Percentiles rank a stretch among this genome's conserved stretches.
Conservation (phyloP, 2,888 invertebrate species). For the Macaria liturata region DNA sequence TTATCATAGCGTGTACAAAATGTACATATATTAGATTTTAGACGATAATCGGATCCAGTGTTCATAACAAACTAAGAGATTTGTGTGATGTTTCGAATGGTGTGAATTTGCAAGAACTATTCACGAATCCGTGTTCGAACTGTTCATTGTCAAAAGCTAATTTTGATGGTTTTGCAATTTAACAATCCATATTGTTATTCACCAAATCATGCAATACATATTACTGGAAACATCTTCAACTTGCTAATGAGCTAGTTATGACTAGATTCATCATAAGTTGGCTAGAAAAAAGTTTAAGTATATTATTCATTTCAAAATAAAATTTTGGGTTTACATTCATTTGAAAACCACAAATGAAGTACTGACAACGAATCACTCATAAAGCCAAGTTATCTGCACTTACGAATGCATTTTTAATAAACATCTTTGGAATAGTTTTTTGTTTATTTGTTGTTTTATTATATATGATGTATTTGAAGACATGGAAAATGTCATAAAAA, state of each 20-base stretch:
- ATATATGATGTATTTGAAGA: too few species aligned
- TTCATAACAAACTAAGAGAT: constrained; percentile 25
- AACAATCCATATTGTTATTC: neutral
- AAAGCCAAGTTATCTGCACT: too few species aligned
- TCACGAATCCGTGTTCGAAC: neutral
- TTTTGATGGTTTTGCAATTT: neutral
- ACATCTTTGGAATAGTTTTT: too few species aligned
- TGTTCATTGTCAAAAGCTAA: too few species aligned
- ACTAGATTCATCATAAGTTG: neutral
- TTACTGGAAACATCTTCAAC: neutral
- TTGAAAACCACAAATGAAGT: too few species aligned
- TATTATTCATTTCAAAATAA: too few species aligned
- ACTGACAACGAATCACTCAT: too few species aligned
- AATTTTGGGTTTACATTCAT: too few species aligned
- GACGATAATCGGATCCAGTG: constrained; percentile 32
- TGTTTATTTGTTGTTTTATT: too few species aligned
- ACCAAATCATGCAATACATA: neutral
- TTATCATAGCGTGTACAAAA: constrained; percentile 54
- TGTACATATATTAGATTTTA: constrained; percentile 54
- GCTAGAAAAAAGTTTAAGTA: too few species aligned
- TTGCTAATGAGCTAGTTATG: neutral
- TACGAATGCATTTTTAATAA: too few species aligned
- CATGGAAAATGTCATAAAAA: too few species aligned
- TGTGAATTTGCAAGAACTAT: constrained; percentile 4
- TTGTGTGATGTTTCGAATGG: constrained; percentile 19